Conservation (phyloP, 2,888 invertebrate species). For the Poecilobothrus nobilitatus region DNA sequence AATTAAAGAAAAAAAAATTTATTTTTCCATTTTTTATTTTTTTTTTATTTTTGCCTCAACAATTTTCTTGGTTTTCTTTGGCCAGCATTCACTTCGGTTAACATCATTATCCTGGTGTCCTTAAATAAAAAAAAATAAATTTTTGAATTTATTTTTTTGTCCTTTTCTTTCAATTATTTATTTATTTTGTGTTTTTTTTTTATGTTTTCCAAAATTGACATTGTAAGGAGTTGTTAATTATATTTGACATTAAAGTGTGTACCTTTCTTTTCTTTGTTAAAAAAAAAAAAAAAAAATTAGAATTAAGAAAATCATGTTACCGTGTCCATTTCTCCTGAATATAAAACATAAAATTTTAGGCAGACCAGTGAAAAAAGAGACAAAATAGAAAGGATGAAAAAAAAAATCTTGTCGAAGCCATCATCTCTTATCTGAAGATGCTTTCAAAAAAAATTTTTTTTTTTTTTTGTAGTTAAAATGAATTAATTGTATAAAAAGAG, state of each 20-base stretch:
- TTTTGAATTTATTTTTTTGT: no score
- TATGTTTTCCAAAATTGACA: not conserved
- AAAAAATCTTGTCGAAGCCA: not conserved
- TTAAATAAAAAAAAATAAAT: not conserved
- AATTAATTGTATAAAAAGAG: no score
- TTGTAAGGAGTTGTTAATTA: not conserved
- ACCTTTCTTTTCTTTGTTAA: not conserved
- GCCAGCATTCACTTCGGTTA: not conserved
- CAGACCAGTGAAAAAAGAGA: not conserved
- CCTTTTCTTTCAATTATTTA: not conserved
- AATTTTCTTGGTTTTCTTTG: not conserved
- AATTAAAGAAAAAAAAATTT: no score
- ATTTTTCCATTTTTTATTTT: not conserved
- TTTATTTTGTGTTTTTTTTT: not conserved
- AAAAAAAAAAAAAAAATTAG: no score
- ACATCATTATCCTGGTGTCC: slow-evolving; percentile 4
- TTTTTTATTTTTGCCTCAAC: not conserved
- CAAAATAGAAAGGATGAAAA: not conserved
- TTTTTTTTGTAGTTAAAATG: not conserved
- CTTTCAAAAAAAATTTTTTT: no score
- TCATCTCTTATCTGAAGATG: not conserved
- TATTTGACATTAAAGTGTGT: not conserved
- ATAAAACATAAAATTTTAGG: no score
- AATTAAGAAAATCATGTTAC: no score
- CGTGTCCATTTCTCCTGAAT: no score